Percentiles rank a stretch among this genome's conserved stretches.
Conservation (phyloP, 2,888 invertebrate species). For the Chaetoderma sp. region DNA sequence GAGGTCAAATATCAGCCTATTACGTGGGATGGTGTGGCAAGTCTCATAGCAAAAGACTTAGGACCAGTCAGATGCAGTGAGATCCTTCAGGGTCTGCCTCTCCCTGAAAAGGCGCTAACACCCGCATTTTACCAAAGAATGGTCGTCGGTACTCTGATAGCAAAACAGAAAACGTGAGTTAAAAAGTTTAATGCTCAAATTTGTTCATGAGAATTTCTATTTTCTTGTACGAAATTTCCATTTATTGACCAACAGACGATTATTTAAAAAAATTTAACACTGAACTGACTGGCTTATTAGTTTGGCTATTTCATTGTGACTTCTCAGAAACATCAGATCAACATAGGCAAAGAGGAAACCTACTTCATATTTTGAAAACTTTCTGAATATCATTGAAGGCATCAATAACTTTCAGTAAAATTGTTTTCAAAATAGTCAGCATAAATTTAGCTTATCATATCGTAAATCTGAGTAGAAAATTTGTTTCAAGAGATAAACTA, state of each 20-base stretch:
- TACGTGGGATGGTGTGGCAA: conserved; percentile 45
- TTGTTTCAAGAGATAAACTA: too few relatives aligned
- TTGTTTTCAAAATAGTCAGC: too few relatives aligned
- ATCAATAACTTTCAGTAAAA: too few relatives aligned
- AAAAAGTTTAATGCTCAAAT: not conserved
- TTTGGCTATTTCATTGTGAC: conserved; percentile 1
- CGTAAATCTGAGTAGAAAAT: too few relatives aligned
- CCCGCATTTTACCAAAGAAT: conserved; percentile 45
- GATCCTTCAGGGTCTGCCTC: conserved; percentile 37
- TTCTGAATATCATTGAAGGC: too few relatives aligned
- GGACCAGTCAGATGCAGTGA: conserved; percentile 40
- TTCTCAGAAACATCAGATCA: too few relatives aligned
- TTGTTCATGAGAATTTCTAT: not conserved
- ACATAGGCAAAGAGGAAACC: too few relatives aligned
- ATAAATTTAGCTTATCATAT: too few relatives aligned
- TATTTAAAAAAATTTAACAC: too few relatives aligned
- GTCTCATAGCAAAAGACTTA: conserved; percentile 43
- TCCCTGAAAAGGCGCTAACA: conserved; percentile 30
- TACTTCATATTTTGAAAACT: too few relatives aligned
- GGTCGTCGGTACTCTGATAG: conserved; percentile 39
- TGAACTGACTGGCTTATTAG: not conserved
- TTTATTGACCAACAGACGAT: not conserved
- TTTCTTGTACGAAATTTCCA: not conserved
- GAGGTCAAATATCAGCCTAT: too few relatives aligned
- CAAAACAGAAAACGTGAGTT: conserved; percentile 47